phyloP scores from a whole-genome alignment of 2,888 invertebrate genomes.

The Cerceris ruficornis region DNA sequence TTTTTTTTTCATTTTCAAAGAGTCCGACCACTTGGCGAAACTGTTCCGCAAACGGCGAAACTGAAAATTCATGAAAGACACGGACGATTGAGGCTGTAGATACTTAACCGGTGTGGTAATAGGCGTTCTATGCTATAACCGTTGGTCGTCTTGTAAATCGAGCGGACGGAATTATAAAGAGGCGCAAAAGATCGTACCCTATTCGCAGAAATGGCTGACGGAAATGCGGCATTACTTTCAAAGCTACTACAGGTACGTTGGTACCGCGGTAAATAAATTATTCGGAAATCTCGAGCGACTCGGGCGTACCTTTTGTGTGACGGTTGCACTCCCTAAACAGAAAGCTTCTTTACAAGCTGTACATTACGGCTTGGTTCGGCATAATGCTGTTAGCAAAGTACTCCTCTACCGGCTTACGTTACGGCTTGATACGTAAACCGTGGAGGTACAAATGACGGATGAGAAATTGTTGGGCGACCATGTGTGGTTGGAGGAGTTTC shows the following conservation, averaged over 20 bases:
- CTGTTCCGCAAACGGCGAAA: constrained; percentile 5
- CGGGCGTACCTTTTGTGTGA: neutral
- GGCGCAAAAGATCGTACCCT: neutral
- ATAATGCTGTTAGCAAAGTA: neutral
- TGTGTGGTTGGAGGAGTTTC: too few relatives aligned
- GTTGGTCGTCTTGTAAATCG: neutral
- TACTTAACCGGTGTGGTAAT: neutral
- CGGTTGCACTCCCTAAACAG: neutral
- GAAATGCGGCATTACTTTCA: neutral
- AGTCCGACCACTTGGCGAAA: constrained; percentile 5
- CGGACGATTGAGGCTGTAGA: neutral
- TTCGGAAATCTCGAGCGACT: neutral
- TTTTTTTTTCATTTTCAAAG: constrained; percentile 5
- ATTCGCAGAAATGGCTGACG: neutral
- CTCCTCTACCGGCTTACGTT: neutral
- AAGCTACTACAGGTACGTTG: neutral
- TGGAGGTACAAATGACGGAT: neutral
- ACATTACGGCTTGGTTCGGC: neutral
- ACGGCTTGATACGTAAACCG: neutral
- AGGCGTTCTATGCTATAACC: neutral
- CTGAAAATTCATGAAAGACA: neutral
- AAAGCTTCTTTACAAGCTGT: neutral
- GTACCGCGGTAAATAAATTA: constrained; percentile 1
- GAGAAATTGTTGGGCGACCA: too few relatives aligned
- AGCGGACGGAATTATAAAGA: neutral